Evolutionary conservation across 2,797 vertebrate genomes (phyloP).

Genomic region (Streptopelia turtur): DNA sequence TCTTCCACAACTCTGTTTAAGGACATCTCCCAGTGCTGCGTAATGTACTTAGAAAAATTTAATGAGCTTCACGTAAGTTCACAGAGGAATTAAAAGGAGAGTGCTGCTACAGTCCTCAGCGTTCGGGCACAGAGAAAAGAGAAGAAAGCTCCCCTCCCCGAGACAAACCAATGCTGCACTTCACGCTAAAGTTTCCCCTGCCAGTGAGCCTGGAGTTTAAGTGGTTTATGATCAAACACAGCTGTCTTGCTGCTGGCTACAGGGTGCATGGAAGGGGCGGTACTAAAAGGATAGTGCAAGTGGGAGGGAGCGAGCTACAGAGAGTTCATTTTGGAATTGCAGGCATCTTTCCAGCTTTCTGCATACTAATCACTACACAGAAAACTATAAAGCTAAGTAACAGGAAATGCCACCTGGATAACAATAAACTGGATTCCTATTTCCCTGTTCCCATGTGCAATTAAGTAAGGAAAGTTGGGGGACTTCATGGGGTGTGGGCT

Average conservation of each 20-base stretch:
- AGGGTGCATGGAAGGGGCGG: constrained; percentile 75
- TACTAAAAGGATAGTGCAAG: constrained; percentile 48
- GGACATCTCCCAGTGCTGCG: constrained; percentile 30
- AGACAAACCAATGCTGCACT: constrained; percentile 40
- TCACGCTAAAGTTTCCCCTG: constrained; percentile 76
- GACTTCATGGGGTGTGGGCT: not conserved
- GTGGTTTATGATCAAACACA: constrained; percentile 83
- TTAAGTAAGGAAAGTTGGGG: not conserved
- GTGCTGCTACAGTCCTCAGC: not conserved
- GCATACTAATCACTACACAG: constrained; percentile 34
- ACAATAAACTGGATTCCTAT: constrained; percentile 19
- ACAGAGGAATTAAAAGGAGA: not conserved
- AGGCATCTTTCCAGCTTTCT: constrained; percentile 68
- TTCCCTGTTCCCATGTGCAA: not conserved
- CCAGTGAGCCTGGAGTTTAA: constrained; percentile 74
- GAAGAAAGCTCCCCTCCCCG: not conserved
- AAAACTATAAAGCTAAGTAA: constrained; percentile 54
- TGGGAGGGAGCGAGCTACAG: constrained; percentile 37
- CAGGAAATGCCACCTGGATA: constrained; percentile 54
- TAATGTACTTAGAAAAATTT: constrained; percentile 20
- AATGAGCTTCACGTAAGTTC: not conserved
- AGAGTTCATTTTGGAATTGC: constrained; percentile 62
- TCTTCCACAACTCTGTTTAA: constrained; percentile 51
- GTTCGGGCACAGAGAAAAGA: not conserved
- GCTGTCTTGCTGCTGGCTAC: constrained; percentile 81